Evolutionary conservation across 2,888 invertebrate genomes (phyloP).

Genomic region (Eupithecia insigniata): DNA sequence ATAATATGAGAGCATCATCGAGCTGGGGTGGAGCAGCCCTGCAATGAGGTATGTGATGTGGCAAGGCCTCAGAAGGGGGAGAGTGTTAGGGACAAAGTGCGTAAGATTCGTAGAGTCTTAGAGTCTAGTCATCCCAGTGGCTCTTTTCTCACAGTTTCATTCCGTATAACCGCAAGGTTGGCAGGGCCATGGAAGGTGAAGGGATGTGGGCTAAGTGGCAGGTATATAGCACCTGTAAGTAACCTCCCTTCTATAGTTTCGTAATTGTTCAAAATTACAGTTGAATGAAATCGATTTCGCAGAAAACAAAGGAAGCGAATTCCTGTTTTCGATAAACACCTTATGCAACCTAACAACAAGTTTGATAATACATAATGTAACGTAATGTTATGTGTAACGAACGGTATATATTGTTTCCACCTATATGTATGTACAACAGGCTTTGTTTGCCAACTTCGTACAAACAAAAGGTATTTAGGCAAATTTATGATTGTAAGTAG

Average conservation of each 20-base stretch:
- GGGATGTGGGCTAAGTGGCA: no score
- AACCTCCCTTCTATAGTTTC: background rate
- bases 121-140: no score
- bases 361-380: slow-evolving; percentile 29
- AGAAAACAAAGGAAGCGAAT: slow-evolving; percentile 30
- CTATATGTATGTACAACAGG: slow-evolving; percentile 1
- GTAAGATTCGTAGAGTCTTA: no score
- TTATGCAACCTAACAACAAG: slow-evolving; percentile 24
- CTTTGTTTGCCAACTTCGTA: background rate
- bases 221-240: no score
- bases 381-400: slow-evolving; percentile 9
- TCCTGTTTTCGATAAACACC: slow-evolving; percentile 23
- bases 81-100: no score
- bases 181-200: no score
- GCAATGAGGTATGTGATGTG: no score
- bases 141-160: no score
- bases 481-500: slow-evolving; percentile 1
- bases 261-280: background rate
- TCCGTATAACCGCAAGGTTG: no score
- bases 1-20: no score
- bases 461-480: slow-evolving; percentile 4
- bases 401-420: background rate
- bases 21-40: no score
- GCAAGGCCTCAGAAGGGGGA: no score
- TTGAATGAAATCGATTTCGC: slow-evolving; percentile 10